Conservation (phyloP, 2,888 invertebrate species). For the Phymatocera aterrima region DNA sequence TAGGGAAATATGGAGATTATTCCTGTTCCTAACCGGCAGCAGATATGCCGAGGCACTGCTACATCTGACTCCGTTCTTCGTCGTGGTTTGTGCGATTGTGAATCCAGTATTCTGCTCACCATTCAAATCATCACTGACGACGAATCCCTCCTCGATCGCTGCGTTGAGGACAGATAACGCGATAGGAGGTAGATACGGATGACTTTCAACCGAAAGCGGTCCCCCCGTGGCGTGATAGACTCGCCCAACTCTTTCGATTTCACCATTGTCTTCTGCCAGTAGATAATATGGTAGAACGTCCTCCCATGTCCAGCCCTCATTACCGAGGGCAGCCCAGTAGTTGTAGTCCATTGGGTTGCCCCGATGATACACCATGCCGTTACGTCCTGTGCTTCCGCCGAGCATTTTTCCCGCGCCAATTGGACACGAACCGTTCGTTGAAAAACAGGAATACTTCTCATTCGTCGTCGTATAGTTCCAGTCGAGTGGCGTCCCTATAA, state of each 20-base stretch:
- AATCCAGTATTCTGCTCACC: constrained; percentile 79
- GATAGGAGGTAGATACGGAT: constrained; percentile 80
- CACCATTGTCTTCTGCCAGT: constrained; percentile 81
- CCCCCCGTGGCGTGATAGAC: constrained; percentile 80
- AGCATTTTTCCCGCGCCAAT: constrained; percentile 85
- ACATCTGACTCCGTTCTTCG: constrained; percentile 79
- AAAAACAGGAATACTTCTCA: constrained; percentile 79
- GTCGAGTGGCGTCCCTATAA: constrained; percentile 77
- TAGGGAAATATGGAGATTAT: constrained; percentile 79
- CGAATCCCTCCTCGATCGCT: constrained; percentile 80
- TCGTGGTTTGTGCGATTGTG: constrained; percentile 80
- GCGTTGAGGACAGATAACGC: constrained; percentile 79
- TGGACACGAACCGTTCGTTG: constrained; percentile 75
- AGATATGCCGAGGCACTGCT: constrained; percentile 80
- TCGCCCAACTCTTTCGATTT: constrained; percentile 79
- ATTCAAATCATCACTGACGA: constrained; percentile 80
- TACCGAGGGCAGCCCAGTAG: constrained; percentile 84
- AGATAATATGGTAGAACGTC: constrained; percentile 82
- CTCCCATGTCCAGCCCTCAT: constrained; percentile 84
- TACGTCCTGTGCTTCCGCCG: constrained; percentile 84
- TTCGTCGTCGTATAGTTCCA: constrained; percentile 83
- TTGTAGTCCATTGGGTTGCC: constrained; percentile 86
- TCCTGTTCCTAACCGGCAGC: constrained; percentile 76
- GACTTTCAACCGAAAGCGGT: constrained; percentile 78
- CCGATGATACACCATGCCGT: constrained; percentile 91